Percentiles rank a stretch among this genome's conserved stretches.
Conservation (phyloP, 2,888 invertebrate genomes). For the Bembecia ichneumoniformis region DNA sequence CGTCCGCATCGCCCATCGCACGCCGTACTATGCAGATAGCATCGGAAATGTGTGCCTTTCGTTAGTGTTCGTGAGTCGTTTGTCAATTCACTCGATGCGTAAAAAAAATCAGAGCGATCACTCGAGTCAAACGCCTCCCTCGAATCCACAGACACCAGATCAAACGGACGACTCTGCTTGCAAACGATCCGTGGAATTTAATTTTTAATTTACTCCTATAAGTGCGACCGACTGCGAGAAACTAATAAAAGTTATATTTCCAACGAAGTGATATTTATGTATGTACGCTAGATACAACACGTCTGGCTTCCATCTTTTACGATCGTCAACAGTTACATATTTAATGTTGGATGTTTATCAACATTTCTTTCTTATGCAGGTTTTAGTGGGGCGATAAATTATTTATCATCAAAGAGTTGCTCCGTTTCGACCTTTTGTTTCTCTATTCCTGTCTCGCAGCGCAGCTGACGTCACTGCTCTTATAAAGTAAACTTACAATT, state of each 20-base stretch:
- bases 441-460: conserved; percentile 33
- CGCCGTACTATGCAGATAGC: conserved; percentile 37
- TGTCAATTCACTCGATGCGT: conserved; percentile 55
- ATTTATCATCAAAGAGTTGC: conserved; percentile 68
- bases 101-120: conserved; percentile 50
- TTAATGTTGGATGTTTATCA: conserved; percentile 72
- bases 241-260: conserved; percentile 57
- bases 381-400: conserved; percentile 68
- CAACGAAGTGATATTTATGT: conserved; percentile 62
- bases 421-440: conserved; percentile 69
- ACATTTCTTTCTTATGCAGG: conserved; percentile 71
- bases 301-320: conserved; percentile 66
- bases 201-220: conserved; percentile 11
- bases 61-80: conserved; percentile 33
- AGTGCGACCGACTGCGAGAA: conserved; percentile 42
- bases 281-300: conserved; percentile 25
- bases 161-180: conserved; percentile 42
- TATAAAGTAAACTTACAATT: conserved; percentile 41
- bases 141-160: conserved; percentile 33
- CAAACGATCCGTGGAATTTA: conserved; percentile 50
- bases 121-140: conserved; percentile 30
- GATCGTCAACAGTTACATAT: conserved; percentile 72
- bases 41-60: conserved; percentile 36
- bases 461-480: conserved; percentile 43
- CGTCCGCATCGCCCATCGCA: conserved; percentile 13